Evolutionary conservation across 37 sponge, comb jelly and placozoan genomes (phyloP).

Genomic region (Cliona cf. orientalis): DNA sequence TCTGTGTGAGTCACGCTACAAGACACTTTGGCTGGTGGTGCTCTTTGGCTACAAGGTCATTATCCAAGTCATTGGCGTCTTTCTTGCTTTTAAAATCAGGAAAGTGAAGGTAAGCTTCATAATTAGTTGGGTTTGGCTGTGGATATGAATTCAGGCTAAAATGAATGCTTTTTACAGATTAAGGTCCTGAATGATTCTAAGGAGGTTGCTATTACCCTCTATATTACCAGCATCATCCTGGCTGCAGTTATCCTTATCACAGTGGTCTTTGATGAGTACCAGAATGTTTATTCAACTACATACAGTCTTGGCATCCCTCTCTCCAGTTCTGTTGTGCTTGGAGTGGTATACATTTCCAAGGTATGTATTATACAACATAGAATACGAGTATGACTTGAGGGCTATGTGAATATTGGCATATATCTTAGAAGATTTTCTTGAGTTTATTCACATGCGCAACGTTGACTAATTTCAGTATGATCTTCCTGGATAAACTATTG

Average conservation of each 20-base stretch:
- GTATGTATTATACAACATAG: too few relatives aligned
- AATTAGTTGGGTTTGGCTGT: background rate
- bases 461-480: too few relatives aligned
- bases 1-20: constrained; percentile 24
- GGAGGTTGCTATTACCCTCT: constrained; percentile 52
- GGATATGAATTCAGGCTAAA: background rate
- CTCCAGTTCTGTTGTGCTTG: constrained; percentile 33
- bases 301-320: constrained; percentile 35
- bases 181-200: constrained; percentile 63
- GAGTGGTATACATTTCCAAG: constrained; percentile 51
- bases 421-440: too few relatives aligned
- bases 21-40: constrained; percentile 27
- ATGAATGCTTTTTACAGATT: constrained; percentile 13
- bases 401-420: too few relatives aligned
- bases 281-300: constrained; percentile 15
- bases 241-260: constrained; percentile 30
- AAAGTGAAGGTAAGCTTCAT: constrained; percentile 28
- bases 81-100: constrained; percentile 58
- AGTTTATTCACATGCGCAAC: too few relatives aligned
- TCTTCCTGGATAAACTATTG: too few relatives aligned
- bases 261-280: constrained; percentile 12
- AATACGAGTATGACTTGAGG: too few relatives aligned
- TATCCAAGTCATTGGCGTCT: constrained; percentile 49
- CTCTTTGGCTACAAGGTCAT: constrained; percentile 57
- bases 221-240: constrained; percentile 49